A percentile compares a stretch with the other conserved stretches of the same genome.
These are phyloP conservation scores for Schizaphis graminum DNA, from an alignment of 2,888 invertebrate species.

Conservation along the genomic window DNA sequence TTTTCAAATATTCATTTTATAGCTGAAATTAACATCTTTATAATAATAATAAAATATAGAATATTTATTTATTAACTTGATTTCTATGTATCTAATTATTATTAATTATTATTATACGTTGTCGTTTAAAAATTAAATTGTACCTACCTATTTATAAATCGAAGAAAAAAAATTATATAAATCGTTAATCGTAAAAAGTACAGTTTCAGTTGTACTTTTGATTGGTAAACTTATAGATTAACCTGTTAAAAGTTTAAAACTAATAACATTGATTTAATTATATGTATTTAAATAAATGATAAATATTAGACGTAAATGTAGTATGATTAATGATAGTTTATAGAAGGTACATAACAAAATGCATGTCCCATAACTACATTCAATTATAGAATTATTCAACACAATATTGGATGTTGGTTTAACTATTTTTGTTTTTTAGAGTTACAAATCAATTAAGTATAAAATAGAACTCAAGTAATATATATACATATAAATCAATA, in stretches of 20 bases:
- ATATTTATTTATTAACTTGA: neutral
- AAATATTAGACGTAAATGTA: neutral
- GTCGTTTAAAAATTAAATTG: neutral
- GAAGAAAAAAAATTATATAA: neutral
- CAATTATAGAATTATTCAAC: neutral
- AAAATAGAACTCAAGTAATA: neutral
- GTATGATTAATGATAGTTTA: neutral
- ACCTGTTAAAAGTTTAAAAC: neutral
- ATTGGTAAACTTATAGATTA: neutral
- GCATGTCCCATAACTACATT: neutral
- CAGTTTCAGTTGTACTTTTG: neutral
- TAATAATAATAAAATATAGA: neutral
- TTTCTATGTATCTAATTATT: neutral
- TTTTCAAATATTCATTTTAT: neutral
- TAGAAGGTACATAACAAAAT: neutral
- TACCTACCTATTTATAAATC: neutral
- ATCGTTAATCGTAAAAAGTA: neutral
- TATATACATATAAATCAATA: neutral
- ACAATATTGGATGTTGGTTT: neutral
- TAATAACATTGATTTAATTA: neutral
- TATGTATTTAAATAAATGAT: neutral
- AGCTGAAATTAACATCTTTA: neutral
- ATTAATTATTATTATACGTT: neutral
- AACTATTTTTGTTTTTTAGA: neutral
- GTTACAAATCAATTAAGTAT: neutral